Percentiles rank a stretch among this genome's conserved stretches.
Evolutionary conservation across 2,113 vertebrate species (phyloP).

Genomic region (Prionailurus viverrinus): DNA sequence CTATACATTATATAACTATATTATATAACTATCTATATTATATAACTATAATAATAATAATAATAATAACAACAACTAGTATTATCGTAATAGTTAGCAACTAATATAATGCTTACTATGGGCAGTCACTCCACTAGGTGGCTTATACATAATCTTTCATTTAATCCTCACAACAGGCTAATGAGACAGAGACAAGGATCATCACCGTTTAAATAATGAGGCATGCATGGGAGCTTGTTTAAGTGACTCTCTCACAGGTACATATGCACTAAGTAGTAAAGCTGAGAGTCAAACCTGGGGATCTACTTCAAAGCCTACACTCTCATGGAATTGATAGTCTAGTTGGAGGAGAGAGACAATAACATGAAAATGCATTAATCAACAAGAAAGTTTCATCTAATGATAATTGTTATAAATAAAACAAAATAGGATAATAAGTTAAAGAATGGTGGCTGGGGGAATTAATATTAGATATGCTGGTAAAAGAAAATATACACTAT

Average conservation of each 20-base stretch:
- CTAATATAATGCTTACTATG: background rate
- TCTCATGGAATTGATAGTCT: background rate
- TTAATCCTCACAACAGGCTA: background rate
- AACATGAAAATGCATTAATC: background rate
- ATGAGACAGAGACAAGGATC: background rate
- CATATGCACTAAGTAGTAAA: background rate
- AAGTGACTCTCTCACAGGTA: background rate
- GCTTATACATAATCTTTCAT: conserved; percentile 35
- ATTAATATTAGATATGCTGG: background rate
- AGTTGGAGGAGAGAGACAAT: background rate
- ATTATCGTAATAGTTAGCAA: background rate
- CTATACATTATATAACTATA: no score
- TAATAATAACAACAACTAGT: background rate
- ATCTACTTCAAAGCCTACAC: background rate
- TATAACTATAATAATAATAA: background rate
- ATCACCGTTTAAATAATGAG: background rate
- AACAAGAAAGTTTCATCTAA: background rate
- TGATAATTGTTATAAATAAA: background rate
- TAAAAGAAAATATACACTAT: background rate
- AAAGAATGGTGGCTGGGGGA: background rate
- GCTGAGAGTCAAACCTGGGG: background rate
- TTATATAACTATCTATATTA: no score
- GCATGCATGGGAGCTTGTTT: background rate
- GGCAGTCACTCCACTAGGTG: background rate
- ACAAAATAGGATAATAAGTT: background rate